Base-by-base conservation (phyloP, 2,113 vertebrate genomes). In the Epinephelus cyanopodus region DNA sequence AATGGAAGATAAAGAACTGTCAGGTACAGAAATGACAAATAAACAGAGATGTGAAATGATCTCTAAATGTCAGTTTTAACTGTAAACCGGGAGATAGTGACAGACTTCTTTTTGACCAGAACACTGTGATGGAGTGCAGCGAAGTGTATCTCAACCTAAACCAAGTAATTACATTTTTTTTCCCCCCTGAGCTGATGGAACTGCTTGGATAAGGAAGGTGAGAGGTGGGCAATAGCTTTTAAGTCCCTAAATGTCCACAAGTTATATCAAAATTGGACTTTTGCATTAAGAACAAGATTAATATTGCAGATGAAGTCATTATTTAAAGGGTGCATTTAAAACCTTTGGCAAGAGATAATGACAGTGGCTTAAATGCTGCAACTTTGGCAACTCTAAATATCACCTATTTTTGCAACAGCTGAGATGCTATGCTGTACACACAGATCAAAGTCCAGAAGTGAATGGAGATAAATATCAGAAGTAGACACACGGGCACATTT, bases 61-160 rank as follows among this genome's bases (percentile, higher is more conserved):
- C 48, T 80, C 77, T 62, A 82, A 80, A 70, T 81, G 57, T 77
- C 62, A 67, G 48, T 67, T 81, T 72, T 54, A 57, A 5, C 60
- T 64, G 58, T 72, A 68, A 80, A 71, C 52, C 66, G n/a, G 21
- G 65, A 79, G 61, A 77, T 67, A 47, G 57, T 77, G 54, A 45
- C 29, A 63, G 50, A 71, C 27, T 64, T 73, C 19, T 42, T 47
- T 39, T 54, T 14, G 57, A 27, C 63, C 18, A 12, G 12, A 60
- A 48, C 54, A 39, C 27, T 75, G 12, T 19, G 54, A 82, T 82
- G 45, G 68, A 84, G 77, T 74, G 78, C 85, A 86, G 42, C 42
- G 48, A 65, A 82, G 80, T 85, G 88, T 61, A 74, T 78, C 85
- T 39, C 74, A 77, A 77, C 47, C 80, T 73, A 81, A 86, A 81